Evolutionary conservation across 23 tunicate species (phyloP), one percentile per base, ranked within the genome.

Genomic region (Styela plicata): DNA sequence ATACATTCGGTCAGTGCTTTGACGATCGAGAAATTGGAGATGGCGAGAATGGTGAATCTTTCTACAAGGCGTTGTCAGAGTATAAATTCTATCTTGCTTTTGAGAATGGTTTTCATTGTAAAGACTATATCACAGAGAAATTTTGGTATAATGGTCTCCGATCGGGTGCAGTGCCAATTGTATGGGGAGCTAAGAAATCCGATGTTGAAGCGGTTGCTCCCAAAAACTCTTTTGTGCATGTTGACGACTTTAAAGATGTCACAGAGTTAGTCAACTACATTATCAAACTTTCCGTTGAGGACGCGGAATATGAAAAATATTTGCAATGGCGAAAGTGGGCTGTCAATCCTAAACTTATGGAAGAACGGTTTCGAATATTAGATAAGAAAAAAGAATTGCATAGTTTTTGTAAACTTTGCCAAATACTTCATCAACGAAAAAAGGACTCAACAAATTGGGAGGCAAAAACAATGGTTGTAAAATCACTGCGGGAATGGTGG

Each of bases 21-120:
- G 81, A 76, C 7, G 33, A 53, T 53, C 36, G 81, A 53, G 31
- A 76, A 17, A 44, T 76, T 37, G 81, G 65, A 25, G 65, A 76
- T 18, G 81, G 68, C 21, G 24, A 24, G n/a, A 71, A 71, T 29
- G 26, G 35, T 21, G 77, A 71, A 33, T 52, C 81, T 0, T 76
- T 76, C 66, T 76, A 35, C 66, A 26, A 76, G 16, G 29, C 81
- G 0, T 28, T 76, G 24, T 76, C 81, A 27, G 66, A 76, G 36
- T 76, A 76, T 37, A 83, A 83, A 36, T 83, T 83, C 44, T 83
- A 83, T 37, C 70, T 83, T 3, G 84, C 87, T 3, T 83, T 83
- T 57, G 87, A 83, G 52, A 83, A 83, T 52, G 84, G 74, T 20
- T 80, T 68, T 34, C 84, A 80, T 33, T 80, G 84, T 35, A 80